Base-by-base conservation (phyloP, 1,140 invertebrate species). In the Triops longicaudatus region DNA sequence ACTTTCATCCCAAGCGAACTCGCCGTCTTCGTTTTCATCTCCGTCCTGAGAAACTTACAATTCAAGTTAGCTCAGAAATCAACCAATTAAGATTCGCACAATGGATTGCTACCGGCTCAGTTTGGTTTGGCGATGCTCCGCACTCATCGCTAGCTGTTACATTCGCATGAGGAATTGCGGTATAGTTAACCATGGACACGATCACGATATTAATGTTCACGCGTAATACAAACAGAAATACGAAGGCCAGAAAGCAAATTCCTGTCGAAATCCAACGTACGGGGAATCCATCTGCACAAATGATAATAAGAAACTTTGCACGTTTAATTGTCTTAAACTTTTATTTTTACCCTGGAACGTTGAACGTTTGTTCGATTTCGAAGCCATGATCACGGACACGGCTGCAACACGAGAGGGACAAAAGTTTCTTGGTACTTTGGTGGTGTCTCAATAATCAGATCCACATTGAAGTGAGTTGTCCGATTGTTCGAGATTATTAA, bases 201-300 rank as follows among this genome's bases (percentile, higher is more conserved):
- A 97, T 94, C 77, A 93, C 92, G 72, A 96, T 93, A 76, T 93
- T 95, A 14, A 96, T 86, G 84, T 96, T 96, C 4, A 96, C 92
- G 42, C 94, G 87, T 17, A 96, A 84, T 83, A 94, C 92, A 86
- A 95, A 96, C 82, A 94, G 93, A 84, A 93, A 86, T 90, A 93
- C 93, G 84, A 94, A 94, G 75, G 92, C 92, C 41, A 93, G 84
- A 76, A 94, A 91, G 50, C 93, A 91, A 90, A 95, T 92, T 43
- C 93, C 87, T 84, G 93, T 92, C 72, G 94, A 84, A 43, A 93
- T 88, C 86, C 91, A 90, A 37, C 90, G 89, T 84, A 91, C 93
- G 86, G 89, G 88, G 82, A 93, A 42, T 17, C 79, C 77, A 31
- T 77, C 75, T 63, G 31, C 7, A 4, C 31, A 37, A 37, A 37